Evolutionary conservation across 2,888 invertebrate species (phyloP).

Genomic region (Stenotaenia linearis): DNA sequence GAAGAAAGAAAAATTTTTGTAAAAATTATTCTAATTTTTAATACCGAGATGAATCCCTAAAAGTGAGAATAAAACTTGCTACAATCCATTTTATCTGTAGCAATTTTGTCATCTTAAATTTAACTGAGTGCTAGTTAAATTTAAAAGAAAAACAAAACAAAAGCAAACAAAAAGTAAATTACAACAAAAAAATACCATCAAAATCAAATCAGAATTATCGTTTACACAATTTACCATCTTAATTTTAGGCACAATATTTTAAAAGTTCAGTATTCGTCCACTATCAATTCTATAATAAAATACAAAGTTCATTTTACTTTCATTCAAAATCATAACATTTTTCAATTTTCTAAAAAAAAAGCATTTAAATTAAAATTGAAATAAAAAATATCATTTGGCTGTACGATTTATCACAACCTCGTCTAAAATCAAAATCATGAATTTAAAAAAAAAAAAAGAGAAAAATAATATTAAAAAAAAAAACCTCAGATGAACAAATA

Average conservation of each 20-base stretch:
- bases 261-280: not conserved
- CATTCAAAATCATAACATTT: not conserved
- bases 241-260: conserved; percentile 6
- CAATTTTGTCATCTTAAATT: not conserved
- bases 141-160: not conserved
- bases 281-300: not conserved
- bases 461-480: not conserved
- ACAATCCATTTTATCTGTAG: not conserved
- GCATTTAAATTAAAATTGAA: not conserved
- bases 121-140: not conserved
- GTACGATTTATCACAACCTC: not conserved
- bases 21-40: conserved; percentile 15
- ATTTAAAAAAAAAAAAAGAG: not conserved
- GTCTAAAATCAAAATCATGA: not conserved
- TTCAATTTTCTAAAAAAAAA: not conserved
- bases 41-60: conserved; percentile 10
- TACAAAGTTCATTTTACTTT: not conserved
- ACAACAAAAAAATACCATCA: too few relatives aligned
- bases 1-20: not conserved
- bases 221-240: not conserved
- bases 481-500: not conserved
- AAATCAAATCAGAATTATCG: not conserved
- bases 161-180: not conserved
- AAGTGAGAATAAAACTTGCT: conserved; percentile 4
- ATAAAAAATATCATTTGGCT: not conserved